Base-by-base conservation (phyloP, 2,888 invertebrate genomes). In the Caenorhabditis sp. region DNA sequence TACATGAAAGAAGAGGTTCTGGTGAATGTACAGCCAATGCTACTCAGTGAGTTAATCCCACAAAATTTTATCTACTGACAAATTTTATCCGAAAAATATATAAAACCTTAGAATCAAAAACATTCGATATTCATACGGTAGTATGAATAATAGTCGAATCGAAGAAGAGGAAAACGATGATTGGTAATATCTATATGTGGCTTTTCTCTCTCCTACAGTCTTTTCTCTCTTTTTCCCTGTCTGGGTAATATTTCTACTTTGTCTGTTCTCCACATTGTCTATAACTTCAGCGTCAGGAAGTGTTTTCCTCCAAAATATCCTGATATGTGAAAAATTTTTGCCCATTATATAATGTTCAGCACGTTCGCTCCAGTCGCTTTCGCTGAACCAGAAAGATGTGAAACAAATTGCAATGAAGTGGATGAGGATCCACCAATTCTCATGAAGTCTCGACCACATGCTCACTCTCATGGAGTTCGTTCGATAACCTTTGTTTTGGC, bases 401-500 rank as follows among this genome's bases (percentile, higher is more conserved):
- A 87, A 62, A 78, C 77, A n/a, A 84, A 85, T 62, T 85, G 86
- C 63, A 84, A 85, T 36, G 74, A 76, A 31, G 67, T 77, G 31
- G 79, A 86, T 60, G 87, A 87, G 66, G 81, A 86, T 64, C 87
- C 87, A 55, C 87, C 87, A 36, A 87, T 87, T 59, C 76, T 85
- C 43, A 87, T 88, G 85, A 79, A 81, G 58, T 81, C 83, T 14
- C 77, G 80, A 1, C 87, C 87, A 55, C 87, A 87, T 68, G 85
- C 86, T 8, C 87, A 87, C 73, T 81, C 81, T 27, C 87, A 87
- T 70, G 85, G 88, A 2, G 84, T 84, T 43, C 82, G 91, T 26
- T 89, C 90, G 0, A 65, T 91, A n/a, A 85, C 91, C 14, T 87
- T 91, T 58, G 85, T 91, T 1, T 69, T 89, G 36, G 91, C 91